These are phyloP conservation scores for Gavialis gangeticus DNA, from an alignment of 2,113 vertebrate genomes.

Conservation along the genomic window DNA sequence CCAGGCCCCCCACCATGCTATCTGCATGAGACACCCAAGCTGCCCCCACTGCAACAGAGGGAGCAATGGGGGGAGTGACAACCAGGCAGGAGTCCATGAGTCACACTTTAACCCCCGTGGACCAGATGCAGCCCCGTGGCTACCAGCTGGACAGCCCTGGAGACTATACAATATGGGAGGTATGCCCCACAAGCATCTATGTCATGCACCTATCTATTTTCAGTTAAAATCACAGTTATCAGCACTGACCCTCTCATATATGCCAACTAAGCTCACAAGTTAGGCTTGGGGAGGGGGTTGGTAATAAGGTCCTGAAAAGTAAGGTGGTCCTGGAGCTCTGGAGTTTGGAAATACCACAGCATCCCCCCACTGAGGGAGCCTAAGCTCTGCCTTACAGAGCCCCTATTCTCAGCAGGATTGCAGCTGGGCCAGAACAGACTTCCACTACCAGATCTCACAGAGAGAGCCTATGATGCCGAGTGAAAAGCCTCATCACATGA, in stretches of 20 bases:
- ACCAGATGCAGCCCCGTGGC: too few species aligned
- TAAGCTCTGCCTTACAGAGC: background rate
- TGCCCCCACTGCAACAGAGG: too few species aligned
- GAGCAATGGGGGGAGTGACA: too few species aligned
- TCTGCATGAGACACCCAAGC: too few species aligned
- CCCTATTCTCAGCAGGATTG: background rate
- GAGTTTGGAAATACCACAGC: background rate
- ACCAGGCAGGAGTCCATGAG: too few species aligned
- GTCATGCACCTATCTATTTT: too few species aligned
- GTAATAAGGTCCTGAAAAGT: background rate
- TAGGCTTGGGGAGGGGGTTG: background rate
- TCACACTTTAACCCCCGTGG: too few species aligned
- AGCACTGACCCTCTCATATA: background rate
- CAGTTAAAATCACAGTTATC: too few species aligned
- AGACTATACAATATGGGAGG: too few species aligned
- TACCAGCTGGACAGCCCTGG: too few species aligned
- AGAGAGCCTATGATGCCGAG: background rate
- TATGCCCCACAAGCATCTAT: too few species aligned
- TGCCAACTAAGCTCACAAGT: background rate
- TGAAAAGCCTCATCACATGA: background rate
- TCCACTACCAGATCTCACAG: background rate
- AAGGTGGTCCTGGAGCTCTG: background rate
- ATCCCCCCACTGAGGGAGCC: background rate
- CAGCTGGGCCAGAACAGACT: background rate
- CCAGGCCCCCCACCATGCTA: too few species aligned